These are phyloP conservation scores for Mergus octosetaceus DNA, from an alignment of 2,797 vertebrate species.

Conservation along the genomic window DNA sequence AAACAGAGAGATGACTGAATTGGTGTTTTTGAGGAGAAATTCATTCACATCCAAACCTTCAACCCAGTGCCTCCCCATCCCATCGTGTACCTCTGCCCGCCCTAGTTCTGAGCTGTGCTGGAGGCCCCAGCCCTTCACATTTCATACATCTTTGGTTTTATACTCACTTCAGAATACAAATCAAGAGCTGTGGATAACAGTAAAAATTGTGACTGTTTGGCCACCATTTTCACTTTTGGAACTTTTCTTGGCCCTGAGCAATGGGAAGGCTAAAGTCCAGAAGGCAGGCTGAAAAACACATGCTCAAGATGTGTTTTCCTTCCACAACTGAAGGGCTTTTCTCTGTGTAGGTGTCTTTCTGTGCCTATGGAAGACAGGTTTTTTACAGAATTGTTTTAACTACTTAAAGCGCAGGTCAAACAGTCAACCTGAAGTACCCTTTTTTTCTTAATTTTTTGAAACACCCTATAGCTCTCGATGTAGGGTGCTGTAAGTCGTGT, in stretches of 20 bases:
- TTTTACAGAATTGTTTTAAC: neutral
- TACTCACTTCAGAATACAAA: neutral
- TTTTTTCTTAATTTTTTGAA: neutral
- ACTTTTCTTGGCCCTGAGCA: neutral
- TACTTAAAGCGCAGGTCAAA: neutral
- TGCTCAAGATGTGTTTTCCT: neutral
- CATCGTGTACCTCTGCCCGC: fast-evolving
- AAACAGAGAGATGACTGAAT: neutral
- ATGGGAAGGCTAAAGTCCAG: neutral
- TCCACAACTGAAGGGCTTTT: neutral
- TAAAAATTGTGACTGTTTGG: neutral
- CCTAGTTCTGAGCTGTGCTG: neutral
- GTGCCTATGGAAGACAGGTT: neutral
- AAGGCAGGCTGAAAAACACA: neutral
- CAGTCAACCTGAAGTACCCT: neutral
- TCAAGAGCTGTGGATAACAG: neutral
- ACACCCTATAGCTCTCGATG: neutral
- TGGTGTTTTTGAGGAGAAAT: neutral
- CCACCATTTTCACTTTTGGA: neutral
- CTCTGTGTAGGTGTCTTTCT: neutral
- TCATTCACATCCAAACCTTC: neutral
- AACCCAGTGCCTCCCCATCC: neutral
- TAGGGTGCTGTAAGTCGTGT: neutral
- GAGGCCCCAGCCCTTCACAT: fast-evolving
- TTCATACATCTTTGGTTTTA: neutral